These are phyloP conservation scores for Camelus bactrianus DNA, from an alignment of 2,113 vertebrate species.

Conservation along the genomic window DNA sequence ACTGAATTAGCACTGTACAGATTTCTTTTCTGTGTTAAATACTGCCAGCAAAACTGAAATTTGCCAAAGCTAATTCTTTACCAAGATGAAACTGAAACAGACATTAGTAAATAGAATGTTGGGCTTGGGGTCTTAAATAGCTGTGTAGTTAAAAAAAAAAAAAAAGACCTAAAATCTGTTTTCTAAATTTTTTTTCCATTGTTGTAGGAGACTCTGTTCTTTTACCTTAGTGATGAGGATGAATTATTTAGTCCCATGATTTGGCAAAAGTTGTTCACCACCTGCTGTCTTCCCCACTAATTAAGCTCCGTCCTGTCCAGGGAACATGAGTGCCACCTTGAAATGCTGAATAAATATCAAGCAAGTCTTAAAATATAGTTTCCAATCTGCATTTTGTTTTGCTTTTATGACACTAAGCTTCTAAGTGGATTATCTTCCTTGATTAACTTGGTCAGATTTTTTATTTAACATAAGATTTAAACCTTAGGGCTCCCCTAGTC, in stretches of 20 bases:
- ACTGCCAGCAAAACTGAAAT: neutral
- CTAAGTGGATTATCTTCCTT: neutral
- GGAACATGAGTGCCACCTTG: neutral
- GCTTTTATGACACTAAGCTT: conserved; percentile 21
- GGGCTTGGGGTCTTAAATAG: neutral
- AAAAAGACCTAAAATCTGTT: neutral
- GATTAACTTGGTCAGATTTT: conserved; percentile 14
- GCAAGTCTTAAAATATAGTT: neutral
- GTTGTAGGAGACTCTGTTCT: neutral
- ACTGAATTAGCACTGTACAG: neutral
- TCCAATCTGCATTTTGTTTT: neutral
- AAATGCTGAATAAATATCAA: conserved; percentile 19
- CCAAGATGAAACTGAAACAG: conserved; percentile 25
- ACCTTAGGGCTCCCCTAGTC: neutral
- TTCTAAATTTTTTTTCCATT: neutral
- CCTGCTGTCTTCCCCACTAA: neutral
- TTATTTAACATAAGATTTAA: neutral
- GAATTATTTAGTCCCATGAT: neutral
- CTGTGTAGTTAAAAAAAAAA: neutral
- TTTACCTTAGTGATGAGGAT: neutral
- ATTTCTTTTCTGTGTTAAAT: neutral
- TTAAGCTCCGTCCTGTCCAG: neutral
- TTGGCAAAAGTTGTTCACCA: neutral
- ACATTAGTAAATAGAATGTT: neutral
- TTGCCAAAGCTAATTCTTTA: conserved; percentile 12